phyloP scores from a whole-genome alignment of 2,888 invertebrate species.

The Pristionchus exspectatus region DNA sequence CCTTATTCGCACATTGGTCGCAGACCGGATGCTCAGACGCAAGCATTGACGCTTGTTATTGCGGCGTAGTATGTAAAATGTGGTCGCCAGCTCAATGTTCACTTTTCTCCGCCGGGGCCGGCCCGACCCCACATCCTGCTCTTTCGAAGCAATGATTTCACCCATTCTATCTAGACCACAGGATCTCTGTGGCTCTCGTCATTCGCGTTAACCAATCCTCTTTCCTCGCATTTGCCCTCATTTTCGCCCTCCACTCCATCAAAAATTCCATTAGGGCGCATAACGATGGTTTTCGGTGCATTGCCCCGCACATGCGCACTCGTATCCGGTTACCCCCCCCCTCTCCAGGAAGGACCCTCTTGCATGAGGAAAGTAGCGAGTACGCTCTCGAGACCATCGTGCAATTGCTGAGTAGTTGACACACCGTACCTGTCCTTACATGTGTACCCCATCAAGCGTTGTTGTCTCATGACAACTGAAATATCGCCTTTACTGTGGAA shows the following conservation, averaged over 20 bases:
- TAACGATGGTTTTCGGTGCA: background rate
- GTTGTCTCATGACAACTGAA: no score
- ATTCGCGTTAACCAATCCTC: background rate
- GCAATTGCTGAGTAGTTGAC: no score
- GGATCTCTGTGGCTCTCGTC: background rate
- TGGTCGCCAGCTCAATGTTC: background rate
- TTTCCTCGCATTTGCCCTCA: background rate
- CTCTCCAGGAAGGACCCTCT: background rate
- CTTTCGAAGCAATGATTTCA: background rate
- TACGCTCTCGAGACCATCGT: background rate
- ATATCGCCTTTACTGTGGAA: no score
- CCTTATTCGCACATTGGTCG: no score
- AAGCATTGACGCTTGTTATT: background rate
- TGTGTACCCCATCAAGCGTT: no score
- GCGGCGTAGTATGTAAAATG: background rate
- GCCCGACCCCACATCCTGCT: background rate
- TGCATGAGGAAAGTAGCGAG: background rate
- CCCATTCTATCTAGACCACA: background rate
- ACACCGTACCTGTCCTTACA: no score
- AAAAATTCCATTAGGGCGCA: background rate
- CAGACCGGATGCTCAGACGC: no score
- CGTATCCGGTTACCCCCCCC: background rate
- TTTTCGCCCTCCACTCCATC: slow-evolving; percentile 3
- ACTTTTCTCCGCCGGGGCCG: background rate
- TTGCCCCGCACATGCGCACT: background rate